Percentiles rank a stretch among this genome's conserved stretches.
These are phyloP conservation scores for Formica aserva DNA, from an alignment of 2,888 invertebrate species.

Conservation along the genomic window DNA sequence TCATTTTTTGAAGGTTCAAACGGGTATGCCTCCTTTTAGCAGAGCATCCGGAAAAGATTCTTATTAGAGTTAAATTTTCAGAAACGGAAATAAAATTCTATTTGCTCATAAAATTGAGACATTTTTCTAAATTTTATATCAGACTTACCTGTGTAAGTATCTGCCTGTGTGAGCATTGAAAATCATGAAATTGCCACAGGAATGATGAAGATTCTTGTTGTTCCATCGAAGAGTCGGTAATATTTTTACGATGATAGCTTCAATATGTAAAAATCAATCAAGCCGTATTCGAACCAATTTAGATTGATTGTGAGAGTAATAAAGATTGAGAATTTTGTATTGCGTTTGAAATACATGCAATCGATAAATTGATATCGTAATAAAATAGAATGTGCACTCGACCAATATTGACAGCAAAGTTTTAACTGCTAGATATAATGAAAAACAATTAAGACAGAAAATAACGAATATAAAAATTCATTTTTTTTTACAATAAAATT, in stretches of 20 bases:
- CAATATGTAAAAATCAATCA: not conserved
- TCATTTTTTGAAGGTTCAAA: too few relatives aligned
- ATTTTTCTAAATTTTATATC: not conserved
- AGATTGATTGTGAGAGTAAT: not conserved
- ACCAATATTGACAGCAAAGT: not conserved
- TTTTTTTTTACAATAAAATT: not conserved
- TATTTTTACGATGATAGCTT: not conserved
- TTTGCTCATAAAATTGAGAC: not conserved
- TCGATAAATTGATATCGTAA: not conserved
- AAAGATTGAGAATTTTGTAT: not conserved
- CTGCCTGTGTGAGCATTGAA: not conserved
- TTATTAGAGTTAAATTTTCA: not conserved
- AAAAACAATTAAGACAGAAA: not conserved
- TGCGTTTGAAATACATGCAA: not conserved
- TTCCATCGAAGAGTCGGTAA: not conserved
- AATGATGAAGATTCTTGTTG: not conserved
- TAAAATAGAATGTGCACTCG: not conserved
- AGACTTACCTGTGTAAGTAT: not conserved
- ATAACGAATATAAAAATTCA: not conserved
- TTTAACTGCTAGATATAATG: not conserved
- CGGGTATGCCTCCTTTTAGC: too few relatives aligned
- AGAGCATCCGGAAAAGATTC: too few relatives aligned
- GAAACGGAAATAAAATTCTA: not conserved
- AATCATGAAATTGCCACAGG: not conserved
- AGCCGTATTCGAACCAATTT: not conserved